A percentile compares a stretch with the other conserved stretches of the same genome.
Evolutionary conservation across 2,113 vertebrate species (phyloP).

Genomic region (Nothobranchius kuhntae): DNA sequence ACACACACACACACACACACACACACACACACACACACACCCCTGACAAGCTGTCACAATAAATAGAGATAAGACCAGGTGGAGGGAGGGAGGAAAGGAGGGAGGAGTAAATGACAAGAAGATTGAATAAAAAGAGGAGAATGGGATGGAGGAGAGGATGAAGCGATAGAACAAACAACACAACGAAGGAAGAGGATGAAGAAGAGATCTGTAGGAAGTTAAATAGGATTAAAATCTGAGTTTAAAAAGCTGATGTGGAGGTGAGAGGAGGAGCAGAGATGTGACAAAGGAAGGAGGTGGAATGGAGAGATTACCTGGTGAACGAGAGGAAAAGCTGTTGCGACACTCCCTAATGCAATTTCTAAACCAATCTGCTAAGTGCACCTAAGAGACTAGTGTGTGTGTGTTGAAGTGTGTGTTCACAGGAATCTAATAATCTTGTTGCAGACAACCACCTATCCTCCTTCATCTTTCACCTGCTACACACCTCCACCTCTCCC

Average conservation of each 20-base stretch:
- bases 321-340: slow-evolving; percentile 65
- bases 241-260: neutral
- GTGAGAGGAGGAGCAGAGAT: slow-evolving; percentile 7
- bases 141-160: slow-evolving; percentile 3
- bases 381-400: slow-evolving; percentile 57
- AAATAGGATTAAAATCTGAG: slow-evolving; percentile 13
- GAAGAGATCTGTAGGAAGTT: neutral
- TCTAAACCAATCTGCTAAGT: slow-evolving; percentile 79
- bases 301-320: slow-evolving; percentile 68
- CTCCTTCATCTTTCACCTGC: slow-evolving; percentile 21
- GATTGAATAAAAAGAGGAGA: slow-evolving; percentile 48
- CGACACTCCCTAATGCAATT: slow-evolving; percentile 75
- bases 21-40: slow-evolving; percentile 22
- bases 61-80: slow-evolving; percentile 69
- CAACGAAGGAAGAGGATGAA: no score
- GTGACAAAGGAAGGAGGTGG: slow-evolving; percentile 12
- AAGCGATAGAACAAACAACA: neutral
- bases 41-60: slow-evolving; percentile 65
- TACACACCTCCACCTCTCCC: slow-evolving; percentile 6
- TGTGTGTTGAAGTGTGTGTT: slow-evolving; percentile 51
- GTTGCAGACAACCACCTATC: slow-evolving; percentile 52
- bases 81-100: slow-evolving; percentile 17
- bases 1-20: neutral
- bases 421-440: slow-evolving; percentile 62
- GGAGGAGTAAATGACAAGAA: slow-evolving; percentile 47